These are phyloP conservation scores for Vultur gryphus DNA, from an alignment of 2,797 vertebrate species.

Conservation along the genomic window DNA sequence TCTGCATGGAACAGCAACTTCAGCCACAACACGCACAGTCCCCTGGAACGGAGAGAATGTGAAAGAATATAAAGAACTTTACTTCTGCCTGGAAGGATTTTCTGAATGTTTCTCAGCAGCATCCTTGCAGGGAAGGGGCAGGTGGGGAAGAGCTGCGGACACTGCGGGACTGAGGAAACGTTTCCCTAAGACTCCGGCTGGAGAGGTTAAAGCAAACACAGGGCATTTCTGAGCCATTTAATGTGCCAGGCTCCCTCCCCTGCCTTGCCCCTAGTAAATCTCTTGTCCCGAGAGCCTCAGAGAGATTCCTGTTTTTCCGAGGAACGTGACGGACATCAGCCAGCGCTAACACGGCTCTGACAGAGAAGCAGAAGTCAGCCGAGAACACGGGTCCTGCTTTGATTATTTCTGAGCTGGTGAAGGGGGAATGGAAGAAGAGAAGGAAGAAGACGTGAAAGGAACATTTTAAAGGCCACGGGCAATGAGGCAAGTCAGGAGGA, in stretches of 20 bases:
- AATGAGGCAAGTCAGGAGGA: conserved; percentile 17
- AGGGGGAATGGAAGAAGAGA: not conserved
- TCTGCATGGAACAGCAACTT: not conserved
- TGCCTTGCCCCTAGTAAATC: not conserved
- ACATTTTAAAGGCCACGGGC: not conserved
- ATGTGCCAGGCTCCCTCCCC: not conserved
- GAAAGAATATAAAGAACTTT: not conserved
- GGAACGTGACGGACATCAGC: not conserved
- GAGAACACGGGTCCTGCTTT: not conserved
- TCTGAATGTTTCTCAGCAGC: not conserved
- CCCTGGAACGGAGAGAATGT: accelerated
- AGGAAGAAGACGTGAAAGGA: not conserved
- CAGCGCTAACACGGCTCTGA: not conserved
- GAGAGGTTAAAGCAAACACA: not conserved
- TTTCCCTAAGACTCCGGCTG: accelerated
- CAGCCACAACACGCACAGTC: not conserved
- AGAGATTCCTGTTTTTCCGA: not conserved
- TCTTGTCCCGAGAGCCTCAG: not conserved
- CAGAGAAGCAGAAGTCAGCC: not conserved
- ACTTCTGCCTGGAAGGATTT: not conserved
- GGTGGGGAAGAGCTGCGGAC: not conserved
- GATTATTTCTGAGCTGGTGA: not conserved
- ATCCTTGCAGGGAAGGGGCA: not conserved
- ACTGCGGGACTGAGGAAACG: not conserved
- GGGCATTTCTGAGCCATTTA: not conserved